Base-by-base conservation (phyloP, 1,140 invertebrate genomes). In the Hylyphantes graminicola region DNA sequence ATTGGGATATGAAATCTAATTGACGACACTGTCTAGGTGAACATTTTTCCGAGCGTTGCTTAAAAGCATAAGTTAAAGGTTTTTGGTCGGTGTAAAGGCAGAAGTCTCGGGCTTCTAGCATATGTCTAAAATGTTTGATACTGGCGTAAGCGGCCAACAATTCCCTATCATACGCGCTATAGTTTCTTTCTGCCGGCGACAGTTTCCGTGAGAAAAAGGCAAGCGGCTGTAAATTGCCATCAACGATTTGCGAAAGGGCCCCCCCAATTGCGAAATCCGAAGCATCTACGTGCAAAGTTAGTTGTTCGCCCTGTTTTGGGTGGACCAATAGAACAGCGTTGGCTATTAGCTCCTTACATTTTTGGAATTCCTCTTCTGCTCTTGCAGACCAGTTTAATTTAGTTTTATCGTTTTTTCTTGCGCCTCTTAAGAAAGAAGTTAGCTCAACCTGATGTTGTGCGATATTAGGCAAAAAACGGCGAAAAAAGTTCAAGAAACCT, bases 101-200 rank as follows among this genome's bases (percentile, higher is more conserved):
- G 59, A 90, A 89, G 17, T 57, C 4, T 79, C 88, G 86, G 48
- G 87, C 89, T 87, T 91, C 89, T 0, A 92, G 35, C n/a, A 90
- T 86, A 72, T 90, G 87, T 9, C 87, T 86, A 84, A 92, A 92
- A 75, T 90, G 88, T 83, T 90, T 87, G 0, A 91, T 85, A 10
- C 88, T 87, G 15, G 86, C 76, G 86, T 91, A 92, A 17, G 90
- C 89, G 0, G 90, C 91, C 7, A 91, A 77, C 0, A 92, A 85
- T 86, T 92, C 87, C 13, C 88, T n/a, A 2, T 86, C 88, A 83
- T 79, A 88, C 0, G 86, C 78, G 54, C 65, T 80, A 35, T 85
- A 87, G n/a, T 84, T 80, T 35, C 1, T 65, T 73, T 88, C 77
- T 0, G 76, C 12, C 12, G 19, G 35, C 10, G 35, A 61, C 19